Conservation (phyloP, 1,140 invertebrate genomes). For the Ostrea denselamellosa region DNA sequence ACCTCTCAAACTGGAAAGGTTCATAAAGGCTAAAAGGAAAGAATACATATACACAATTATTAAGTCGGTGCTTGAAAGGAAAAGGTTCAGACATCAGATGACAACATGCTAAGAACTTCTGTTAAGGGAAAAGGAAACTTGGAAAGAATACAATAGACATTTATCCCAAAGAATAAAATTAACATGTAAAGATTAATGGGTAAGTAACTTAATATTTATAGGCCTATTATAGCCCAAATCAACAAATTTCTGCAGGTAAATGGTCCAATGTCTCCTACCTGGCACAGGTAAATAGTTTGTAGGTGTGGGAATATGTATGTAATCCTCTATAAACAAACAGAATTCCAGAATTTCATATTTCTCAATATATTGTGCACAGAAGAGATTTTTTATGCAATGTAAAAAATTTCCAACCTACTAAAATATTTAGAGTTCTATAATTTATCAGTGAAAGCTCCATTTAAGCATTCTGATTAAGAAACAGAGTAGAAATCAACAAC, state of each 20-base stretch:
- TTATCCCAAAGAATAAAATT: neutral
- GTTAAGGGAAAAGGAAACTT: neutral
- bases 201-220: neutral
- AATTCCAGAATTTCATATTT: neutral
- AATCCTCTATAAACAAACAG: slow-evolving; percentile 23
- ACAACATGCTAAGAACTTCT: neutral
- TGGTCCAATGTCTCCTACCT: neutral
- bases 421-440: no score
- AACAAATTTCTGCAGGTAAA: neutral
- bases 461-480: no score
- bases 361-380: no score
- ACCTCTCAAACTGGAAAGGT: neutral
- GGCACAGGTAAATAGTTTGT: slow-evolving; percentile 9
- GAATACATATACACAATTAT: neutral
- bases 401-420: no score
- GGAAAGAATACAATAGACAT: neutral
- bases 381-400: no score
- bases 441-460: no score
- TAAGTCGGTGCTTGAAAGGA: neutral
- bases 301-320: slow-evolving; percentile 2
- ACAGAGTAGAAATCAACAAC: no score
- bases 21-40: neutral
- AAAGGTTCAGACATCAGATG: neutral
- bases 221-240: neutral
- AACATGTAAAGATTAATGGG: neutral